Conservation (phyloP, 2,797 vertebrate species). For the Kryptolebias ocellatus region DNA sequence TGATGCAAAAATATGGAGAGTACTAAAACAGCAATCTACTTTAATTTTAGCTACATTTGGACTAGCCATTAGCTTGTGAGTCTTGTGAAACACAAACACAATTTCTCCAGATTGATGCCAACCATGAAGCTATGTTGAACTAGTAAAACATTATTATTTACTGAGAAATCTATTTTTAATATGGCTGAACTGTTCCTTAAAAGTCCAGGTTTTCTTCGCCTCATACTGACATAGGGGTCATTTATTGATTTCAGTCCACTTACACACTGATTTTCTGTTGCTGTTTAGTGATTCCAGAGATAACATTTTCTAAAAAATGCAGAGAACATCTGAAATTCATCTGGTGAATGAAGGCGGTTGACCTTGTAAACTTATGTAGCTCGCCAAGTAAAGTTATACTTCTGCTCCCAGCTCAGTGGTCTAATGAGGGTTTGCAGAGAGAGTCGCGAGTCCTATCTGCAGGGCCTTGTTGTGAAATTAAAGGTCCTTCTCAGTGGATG, state of each 20-base stretch:
- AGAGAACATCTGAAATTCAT: conserved; percentile 43
- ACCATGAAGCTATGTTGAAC: too few species aligned
- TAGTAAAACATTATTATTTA: too few species aligned
- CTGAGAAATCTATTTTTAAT: too few species aligned
- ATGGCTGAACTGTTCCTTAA: not conserved
- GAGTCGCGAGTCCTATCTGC: conserved; percentile 59
- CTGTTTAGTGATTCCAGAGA: conserved; percentile 24
- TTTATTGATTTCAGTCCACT: conserved; percentile 47
- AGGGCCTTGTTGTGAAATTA: conserved; percentile 79
- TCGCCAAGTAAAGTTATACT: conserved; percentile 70
- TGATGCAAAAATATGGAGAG: too few species aligned
- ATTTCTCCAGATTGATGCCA: too few species aligned
- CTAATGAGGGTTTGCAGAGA: conserved; percentile 71
- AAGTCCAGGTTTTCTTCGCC: conserved; percentile 17
- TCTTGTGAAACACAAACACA: too few species aligned
- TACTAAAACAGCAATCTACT: too few species aligned
- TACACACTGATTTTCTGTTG: conserved; percentile 16
- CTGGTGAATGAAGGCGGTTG: conserved; percentile 42
- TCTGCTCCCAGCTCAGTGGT: conserved; percentile 49
- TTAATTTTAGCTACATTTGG: too few species aligned
- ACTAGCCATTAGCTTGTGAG: too few species aligned
- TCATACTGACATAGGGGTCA: conserved; percentile 22
- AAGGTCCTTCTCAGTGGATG: conserved; percentile 79
- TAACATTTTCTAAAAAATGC: conserved; percentile 38
- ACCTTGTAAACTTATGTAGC: conserved; percentile 75